Conservation (phyloP, 2,888 invertebrate genomes). For the Drosophila mimetica region DNA sequence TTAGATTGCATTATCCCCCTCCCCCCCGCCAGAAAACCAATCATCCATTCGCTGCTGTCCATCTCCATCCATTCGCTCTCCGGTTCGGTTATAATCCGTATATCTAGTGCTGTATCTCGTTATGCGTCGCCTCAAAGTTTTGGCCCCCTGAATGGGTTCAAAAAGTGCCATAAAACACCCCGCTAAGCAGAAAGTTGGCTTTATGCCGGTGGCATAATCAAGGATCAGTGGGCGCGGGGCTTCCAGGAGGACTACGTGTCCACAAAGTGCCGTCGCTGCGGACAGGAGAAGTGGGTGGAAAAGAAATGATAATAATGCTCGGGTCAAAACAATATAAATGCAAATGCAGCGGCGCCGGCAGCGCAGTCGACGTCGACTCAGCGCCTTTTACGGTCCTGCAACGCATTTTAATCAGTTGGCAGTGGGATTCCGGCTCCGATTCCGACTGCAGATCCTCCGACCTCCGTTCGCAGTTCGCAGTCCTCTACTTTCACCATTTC, state of each 20-base stretch:
- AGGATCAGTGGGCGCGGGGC: conserved; percentile 29
- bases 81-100: not conserved
- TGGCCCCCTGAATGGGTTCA: conserved; percentile 7
- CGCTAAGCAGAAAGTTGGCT: conserved; percentile 33
- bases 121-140: conserved; percentile 18
- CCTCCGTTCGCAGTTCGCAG: not conserved
- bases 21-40: not conserved
- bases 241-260: conserved; percentile 29
- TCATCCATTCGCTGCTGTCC: not conserved
- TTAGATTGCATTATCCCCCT: conserved; percentile 2
- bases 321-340: conserved; percentile 76
- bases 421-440: conserved; percentile 29
- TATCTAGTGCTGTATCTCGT: not conserved
- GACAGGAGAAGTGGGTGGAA: conserved; percentile 11
- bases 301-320: conserved; percentile 74
- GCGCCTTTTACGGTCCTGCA: conserved; percentile 53
- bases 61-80: not conserved
- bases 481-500: not conserved
- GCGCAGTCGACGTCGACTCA: conserved; percentile 33
- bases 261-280: conserved; percentile 12
- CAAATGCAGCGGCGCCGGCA: conserved; percentile 59
- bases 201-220: conserved; percentile 42
- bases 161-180: conserved; percentile 32
- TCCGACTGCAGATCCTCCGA: conserved; percentile 8
- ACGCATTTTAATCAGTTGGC: conserved; percentile 74